Conservation (phyloP, 2,797 vertebrate species). For the Chloroceryle amazona region DNA sequence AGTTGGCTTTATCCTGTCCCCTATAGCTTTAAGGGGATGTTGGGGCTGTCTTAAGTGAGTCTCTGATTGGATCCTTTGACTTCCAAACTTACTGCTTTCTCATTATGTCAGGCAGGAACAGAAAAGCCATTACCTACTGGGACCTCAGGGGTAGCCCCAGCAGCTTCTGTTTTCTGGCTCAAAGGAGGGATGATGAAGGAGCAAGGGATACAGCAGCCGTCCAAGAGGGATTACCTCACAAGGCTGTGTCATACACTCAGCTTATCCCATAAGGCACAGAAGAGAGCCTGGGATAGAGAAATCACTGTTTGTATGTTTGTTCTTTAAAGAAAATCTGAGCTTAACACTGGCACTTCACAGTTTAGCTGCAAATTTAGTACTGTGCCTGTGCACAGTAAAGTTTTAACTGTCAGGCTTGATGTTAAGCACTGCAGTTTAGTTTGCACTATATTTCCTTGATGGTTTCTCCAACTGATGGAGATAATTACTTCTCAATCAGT, state of each 20-base stretch:
- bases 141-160: not conserved
- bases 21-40: not conserved
- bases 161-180: not conserved
- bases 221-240: not conserved
- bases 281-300: not conserved
- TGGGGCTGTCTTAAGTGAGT: not conserved
- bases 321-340: not conserved
- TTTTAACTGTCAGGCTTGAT: not conserved
- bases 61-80: not conserved
- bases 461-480: not conserved
- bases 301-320: not conserved
- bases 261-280: not conserved
- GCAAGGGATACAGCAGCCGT: not conserved
- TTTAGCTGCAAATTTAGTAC: not conserved
- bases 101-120: not conserved
- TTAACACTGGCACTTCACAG: not conserved
- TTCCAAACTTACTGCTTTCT: not conserved
- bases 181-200: not conserved
- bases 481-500: not conserved
- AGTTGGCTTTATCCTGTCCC: not conserved
- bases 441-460: not conserved
- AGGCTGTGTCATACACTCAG: not conserved
- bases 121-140: not conserved
- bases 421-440: not conserved
- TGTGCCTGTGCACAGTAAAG: not conserved